Evolutionary conservation across 1,140 invertebrate genomes (phyloP), one percentile per base, ranked within the genome.

Genomic region (Prorops nasuta): DNA sequence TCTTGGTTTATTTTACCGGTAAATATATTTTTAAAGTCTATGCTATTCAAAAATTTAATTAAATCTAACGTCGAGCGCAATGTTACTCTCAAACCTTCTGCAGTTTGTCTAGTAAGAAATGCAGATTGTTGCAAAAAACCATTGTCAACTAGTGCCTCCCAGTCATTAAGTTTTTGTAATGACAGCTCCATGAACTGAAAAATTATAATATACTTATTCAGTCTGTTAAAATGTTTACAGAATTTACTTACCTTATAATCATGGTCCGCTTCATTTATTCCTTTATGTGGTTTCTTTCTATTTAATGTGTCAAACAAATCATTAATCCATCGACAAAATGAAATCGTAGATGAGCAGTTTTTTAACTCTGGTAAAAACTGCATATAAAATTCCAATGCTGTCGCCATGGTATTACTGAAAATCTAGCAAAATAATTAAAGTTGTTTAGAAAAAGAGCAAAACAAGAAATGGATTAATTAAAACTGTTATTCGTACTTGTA

Each of bases 1-100:
- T 49, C 46, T 32, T 49, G 46, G n/a, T 49, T 49, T 0, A 49
- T 20, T 49, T 41, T 49, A 9, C 38, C 28, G 24, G 46, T 19
- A 16, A 41, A 24, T 16, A 49, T 20, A 14, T 40, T 28, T 40
- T 31, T 6, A 12, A 40, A 41, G 12, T 41, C 28, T 14, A 31
- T 41, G 12, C 21, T 10, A n/a, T 32, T 32, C 3, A 49, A 19
- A n/a, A 36, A 49, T 4, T 6, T 14, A 35, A 28, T 34, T 14
- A 49, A 40, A 17, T 49, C 46, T 39, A 49, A 34, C 12, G 31
- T 40, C 2, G 46, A 49, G n/a, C 1, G 17, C 15, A 41, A 15
- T 8, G 46, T 20, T 9, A 49, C 18, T 35, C 38, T n/a, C 15
- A 49, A 28, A 3, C 46, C 46, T 38, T 16, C n/a, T 15, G 46